phyloP scores from a whole-genome alignment of 2,113 vertebrate species.

The Bambusicola thoracicus region DNA sequence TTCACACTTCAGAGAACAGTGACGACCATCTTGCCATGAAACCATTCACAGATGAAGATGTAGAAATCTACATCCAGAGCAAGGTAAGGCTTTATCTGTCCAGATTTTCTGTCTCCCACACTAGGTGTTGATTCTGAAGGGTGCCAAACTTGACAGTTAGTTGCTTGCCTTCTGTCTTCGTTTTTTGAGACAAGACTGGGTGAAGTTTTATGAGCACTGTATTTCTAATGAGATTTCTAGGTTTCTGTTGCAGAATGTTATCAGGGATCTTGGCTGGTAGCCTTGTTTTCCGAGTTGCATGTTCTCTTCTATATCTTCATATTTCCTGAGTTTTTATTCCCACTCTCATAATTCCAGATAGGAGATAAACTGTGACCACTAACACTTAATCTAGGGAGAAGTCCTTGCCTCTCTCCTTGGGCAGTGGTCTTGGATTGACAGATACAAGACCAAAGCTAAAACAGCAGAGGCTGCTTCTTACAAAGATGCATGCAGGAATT shows the following conservation, averaged over 20 bases:
- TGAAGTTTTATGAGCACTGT: constrained; percentile 36
- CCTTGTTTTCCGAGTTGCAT: neutral
- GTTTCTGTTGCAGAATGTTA: neutral
- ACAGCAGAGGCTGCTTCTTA: neutral
- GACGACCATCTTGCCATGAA: constrained; percentile 74
- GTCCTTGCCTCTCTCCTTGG: neutral
- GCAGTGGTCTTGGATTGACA: neutral
- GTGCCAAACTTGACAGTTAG: constrained; percentile 57
- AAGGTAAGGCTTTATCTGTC: constrained; percentile 72
- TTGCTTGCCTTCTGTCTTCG: constrained; percentile 57
- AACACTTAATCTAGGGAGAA: neutral
- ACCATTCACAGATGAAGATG: constrained; percentile 71
- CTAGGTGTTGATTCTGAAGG: constrained; percentile 44
- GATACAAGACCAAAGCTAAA: neutral
- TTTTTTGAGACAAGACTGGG: constrained; percentile 25
- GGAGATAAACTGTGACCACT: neutral
- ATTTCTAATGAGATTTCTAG: constrained; percentile 63
- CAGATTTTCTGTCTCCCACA: constrained; percentile 39
- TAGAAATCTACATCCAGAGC: constrained; percentile 72
- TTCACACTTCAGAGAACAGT: neutral
- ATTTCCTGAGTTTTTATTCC: neutral
- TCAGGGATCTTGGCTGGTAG: neutral
- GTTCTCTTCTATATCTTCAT: neutral
- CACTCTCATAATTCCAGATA: neutral
- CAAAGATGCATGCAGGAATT: neutral